Base-by-base conservation (phyloP, 1,140 invertebrate species). In the Coenobita brevimanus region DNA sequence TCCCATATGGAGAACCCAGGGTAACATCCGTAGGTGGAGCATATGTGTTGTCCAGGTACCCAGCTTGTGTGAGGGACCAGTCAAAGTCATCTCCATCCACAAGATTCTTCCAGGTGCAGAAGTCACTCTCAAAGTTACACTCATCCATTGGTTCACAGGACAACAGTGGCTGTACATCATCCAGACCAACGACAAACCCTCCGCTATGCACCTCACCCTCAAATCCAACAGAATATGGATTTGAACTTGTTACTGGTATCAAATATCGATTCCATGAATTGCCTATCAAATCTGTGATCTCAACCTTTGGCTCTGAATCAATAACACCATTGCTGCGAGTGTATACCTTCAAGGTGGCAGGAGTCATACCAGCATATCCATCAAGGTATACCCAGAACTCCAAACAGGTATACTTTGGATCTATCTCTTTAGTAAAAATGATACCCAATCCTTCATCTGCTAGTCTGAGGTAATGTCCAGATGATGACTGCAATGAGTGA, bases 61-160 rank as follows among this genome's bases (percentile, higher is more conserved):
- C 38, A 21, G 30, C 86, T 24, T 43, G 43, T 76, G 46, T 78
- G 62, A 82, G 17, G 10, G 73, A 62, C 86, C 86, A 88, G 36
- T 88, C 86, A 88, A 88, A 88, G 24, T 88, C 67, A 88, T 88
- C 69, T 60, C 76, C 86, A 33, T 75, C 27, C 27, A 71, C 76
- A 62, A 38, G 33, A 82, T 88, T 88, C 2, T 76, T 75, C 86
- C 86, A 88, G 79, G 82, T 88, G 24, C 86, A 88, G 3, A 82
- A 50, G 50, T 88, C 86, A 38, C 15, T 57, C 76, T 88, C 86
- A 88, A 88, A 88, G 79, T 82, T 82, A 15, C 86, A 88, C 17
- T 82, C 80, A 60, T 75, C 73, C 54, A 88, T 76, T 36, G 86
- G 69, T 33, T 88, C 86, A 88, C 86, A 88, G 21, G 54, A 27